Base-by-base conservation (phyloP, 2,113 vertebrate species). In the Saccopteryx leptura region DNA sequence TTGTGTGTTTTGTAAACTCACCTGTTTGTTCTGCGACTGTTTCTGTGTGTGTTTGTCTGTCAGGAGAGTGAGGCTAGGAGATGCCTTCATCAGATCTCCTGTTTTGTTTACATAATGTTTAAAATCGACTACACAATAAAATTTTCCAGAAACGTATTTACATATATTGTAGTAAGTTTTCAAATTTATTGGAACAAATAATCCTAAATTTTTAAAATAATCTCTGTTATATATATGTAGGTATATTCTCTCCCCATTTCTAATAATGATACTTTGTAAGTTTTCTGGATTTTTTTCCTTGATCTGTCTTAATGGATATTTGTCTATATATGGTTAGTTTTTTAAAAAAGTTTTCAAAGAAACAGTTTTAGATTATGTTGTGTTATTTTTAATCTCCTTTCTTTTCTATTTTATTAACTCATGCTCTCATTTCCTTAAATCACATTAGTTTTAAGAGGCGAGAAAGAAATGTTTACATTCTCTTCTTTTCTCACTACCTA, bases 151-250 rank as follows among this genome's bases (percentile, higher is more conserved):
- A 69, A n/a, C 82, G 50, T 52, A 46, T 82, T 39, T 78, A 21
- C 71, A 65, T 78, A 21, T 76, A 65, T 31, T 58, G 13, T 66
- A 12, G 31, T 82, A 72, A 31, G 10, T 92, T 31, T 92, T 75
- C 48, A 66, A 81, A 66, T 89, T 56, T 52, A 69, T 46, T 84
- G 48, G 3, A 65, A 65, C 89, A 48, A 28, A 75, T 63, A 76
- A 14, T 39, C 7, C 56, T 92, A 69, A 21, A 28, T 60, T 88
- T 91, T 90, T 80, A 26, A 84, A 88, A 63, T 83, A 56, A 79
- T 94, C 24, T 52, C 28, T 39, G 18, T 15, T 94, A 23, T 81
- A 26, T 81, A 26, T 82, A 5, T 90, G 1, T 69, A 63, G 9
- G 48, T 78, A n/a, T 5, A 0, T 58, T 65, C 12, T 60, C 13